Evolutionary conservation across 2,797 vertebrate genomes (phyloP).

Genomic region (Sebastes iracundus): DNA sequence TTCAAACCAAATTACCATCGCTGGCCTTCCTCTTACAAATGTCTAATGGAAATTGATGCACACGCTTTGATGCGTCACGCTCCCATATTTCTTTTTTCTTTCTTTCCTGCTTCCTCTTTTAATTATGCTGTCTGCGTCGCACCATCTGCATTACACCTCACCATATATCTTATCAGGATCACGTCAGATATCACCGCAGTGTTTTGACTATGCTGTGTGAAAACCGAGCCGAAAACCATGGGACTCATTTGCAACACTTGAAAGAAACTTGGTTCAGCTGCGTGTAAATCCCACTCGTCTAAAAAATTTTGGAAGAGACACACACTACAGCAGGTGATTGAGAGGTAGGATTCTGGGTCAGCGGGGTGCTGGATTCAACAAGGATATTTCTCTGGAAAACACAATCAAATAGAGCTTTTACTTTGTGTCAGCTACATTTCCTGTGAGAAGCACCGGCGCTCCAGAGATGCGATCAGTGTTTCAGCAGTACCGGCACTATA

Average conservation of each 20-base stretch:
- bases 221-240: slow-evolving; percentile 17
- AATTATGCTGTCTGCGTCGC: slow-evolving; percentile 1
- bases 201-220: slow-evolving; percentile 21
- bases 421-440: slow-evolving; percentile 64
- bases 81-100: background rate
- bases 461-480: slow-evolving; percentile 65
- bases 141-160: background rate
- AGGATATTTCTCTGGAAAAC: slow-evolving; percentile 51
- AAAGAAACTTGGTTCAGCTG: slow-evolving; percentile 40
- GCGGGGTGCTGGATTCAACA: slow-evolving; percentile 50
- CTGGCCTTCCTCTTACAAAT: background rate
- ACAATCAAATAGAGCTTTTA: slow-evolving; percentile 58
- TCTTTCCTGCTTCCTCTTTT: background rate
- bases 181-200: background rate
- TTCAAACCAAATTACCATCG: slow-evolving; percentile 41
- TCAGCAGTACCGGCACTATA: slow-evolving; percentile 39
- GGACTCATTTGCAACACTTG: slow-evolving; percentile 29
- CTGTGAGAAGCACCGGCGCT: slow-evolving; percentile 46
- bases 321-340: slow-evolving; percentile 38
- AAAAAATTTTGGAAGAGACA: slow-evolving; percentile 26
- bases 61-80: background rate
- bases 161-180: slow-evolving; percentile 6
- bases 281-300: slow-evolving; percentile 34
- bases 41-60: slow-evolving; percentile 3
- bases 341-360: slow-evolving; percentile 49